Evolutionary conservation across 2,113 vertebrate genomes (phyloP).

Genomic region (human): GRCh38 chr15:51324501-51325000

Average conservation of each 20-base stretch:
- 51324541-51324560: not conserved
- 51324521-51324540: not conserved
- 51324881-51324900: not conserved
- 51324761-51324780: not conserved
- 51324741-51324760: not conserved
- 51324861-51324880: not conserved
- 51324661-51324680: conserved; percentile 2
- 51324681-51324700: conserved; percentile 10
- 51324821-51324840: not conserved
- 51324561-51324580: not conserved
- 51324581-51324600: not conserved
- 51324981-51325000: not conserved
- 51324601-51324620: conserved; percentile 26
- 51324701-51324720: not conserved
- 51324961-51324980: not conserved
- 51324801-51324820: not conserved
- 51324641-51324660: conserved; percentile 1
- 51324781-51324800: not conserved
- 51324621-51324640: not conserved
- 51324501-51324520: not conserved
- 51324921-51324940: not conserved
- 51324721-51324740: conserved; percentile 3
- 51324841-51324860: not conserved
- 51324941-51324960: conserved; percentile 5
- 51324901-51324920: conserved; percentile 7